These are phyloP conservation scores for Psylliodes chrysocephalus DNA, from an alignment of 2,888 invertebrate genomes.

Conservation along the genomic window DNA sequence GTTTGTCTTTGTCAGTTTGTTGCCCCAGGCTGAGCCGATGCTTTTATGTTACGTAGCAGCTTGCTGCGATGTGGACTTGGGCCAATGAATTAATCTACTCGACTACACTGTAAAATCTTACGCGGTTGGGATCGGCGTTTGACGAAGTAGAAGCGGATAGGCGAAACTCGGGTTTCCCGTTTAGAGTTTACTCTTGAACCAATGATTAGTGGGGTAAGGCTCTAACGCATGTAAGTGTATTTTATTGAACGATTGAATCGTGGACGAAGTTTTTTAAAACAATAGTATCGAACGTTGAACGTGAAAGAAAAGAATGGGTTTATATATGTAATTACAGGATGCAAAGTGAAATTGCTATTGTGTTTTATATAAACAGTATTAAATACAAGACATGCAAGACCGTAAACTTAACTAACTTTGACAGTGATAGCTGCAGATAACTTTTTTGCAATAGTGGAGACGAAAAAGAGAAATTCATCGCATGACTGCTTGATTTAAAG, in stretches of 20 bases:
- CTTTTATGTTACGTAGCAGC: slow-evolving; percentile 55
- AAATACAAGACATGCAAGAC: no score
- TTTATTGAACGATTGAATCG: slow-evolving; percentile 47
- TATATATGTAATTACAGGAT: background rate
- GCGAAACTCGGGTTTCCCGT: slow-evolving; percentile 28
- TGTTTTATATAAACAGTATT: no score
- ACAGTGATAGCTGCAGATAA: no score
- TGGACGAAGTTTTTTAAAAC: slow-evolving; percentile 23
- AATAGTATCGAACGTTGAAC: slow-evolving; percentile 12
- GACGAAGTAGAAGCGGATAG: background rate
- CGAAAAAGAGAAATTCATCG: no score
- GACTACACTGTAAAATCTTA: slow-evolving; percentile 51
- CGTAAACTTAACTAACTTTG: no score
- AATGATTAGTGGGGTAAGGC: slow-evolving; percentile 55
- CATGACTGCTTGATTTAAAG: no score
- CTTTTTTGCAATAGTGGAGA: no score
- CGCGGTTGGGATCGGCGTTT: background rate
- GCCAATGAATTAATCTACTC: slow-evolving; percentile 57
- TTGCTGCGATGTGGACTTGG: slow-evolving; percentile 54
- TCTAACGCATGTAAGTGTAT: slow-evolving; percentile 45
- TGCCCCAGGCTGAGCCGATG: slow-evolving; percentile 51
- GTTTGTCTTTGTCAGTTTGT: slow-evolving; percentile 41
- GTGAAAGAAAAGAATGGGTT: slow-evolving; percentile 11
- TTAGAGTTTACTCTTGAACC: slow-evolving; percentile 51
- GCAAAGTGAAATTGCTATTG: background rate